Conservation (phyloP, 2,888 invertebrate genomes). For the Drosophila pegasa region DNA sequence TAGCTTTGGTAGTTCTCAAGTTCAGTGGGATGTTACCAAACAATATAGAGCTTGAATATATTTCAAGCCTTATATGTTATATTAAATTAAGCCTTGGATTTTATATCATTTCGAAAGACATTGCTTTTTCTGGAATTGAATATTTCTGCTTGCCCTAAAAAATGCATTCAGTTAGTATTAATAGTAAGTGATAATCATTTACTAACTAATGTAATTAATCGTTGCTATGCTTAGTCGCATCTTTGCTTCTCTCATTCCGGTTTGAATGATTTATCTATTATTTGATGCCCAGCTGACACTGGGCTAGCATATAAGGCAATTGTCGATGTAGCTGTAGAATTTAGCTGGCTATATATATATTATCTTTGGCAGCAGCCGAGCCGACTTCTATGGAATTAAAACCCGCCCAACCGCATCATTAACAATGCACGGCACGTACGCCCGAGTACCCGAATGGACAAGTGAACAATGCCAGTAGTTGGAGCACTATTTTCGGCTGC, state of each 20-base stretch:
- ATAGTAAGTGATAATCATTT: background rate
- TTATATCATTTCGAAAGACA: too few relatives aligned
- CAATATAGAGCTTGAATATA: too few relatives aligned
- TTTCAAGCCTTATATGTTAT: too few relatives aligned
- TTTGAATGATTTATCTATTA: constrained; percentile 29
- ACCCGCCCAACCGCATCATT: constrained; percentile 69
- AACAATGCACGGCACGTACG: constrained; percentile 65
- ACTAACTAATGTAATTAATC: background rate
- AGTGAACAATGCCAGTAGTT: constrained; percentile 23
- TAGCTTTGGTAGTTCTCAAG: too few relatives aligned
- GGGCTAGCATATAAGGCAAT: constrained; percentile 44
- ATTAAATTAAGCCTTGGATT: too few relatives aligned
- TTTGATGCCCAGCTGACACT: constrained; percentile 35
- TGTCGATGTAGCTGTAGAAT: constrained; percentile 31
- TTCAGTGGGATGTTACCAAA: too few relatives aligned
- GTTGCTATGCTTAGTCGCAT: background rate
- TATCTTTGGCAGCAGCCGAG: constrained; percentile 37
- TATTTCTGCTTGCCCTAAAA: too few relatives aligned
- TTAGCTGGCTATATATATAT: constrained; percentile 26
- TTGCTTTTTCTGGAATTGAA: too few relatives aligned
- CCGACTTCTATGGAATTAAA: constrained; percentile 60
- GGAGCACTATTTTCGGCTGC: background rate
- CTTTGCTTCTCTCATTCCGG: constrained; percentile 26
- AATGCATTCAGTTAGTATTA: too few relatives aligned
- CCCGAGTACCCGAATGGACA: constrained; percentile 26